Evolutionary conservation across 1,140 invertebrate genomes (phyloP).

Genomic region (roundworm (Caenorhabditis elegans)): DNA sequence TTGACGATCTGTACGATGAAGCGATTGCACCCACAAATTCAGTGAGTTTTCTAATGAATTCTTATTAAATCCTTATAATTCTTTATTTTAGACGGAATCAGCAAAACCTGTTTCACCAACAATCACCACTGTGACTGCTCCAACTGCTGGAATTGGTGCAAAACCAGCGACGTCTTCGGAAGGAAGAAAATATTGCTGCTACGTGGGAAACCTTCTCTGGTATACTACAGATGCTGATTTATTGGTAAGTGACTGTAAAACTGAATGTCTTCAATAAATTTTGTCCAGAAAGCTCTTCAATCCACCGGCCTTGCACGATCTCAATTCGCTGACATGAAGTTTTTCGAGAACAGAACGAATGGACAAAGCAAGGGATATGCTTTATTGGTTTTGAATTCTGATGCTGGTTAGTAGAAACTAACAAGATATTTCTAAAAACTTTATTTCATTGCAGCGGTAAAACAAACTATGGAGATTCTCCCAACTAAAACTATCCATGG

Average conservation of each 20-base stretch:
- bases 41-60: not conserved
- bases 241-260: conserved; percentile 33
- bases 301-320: not conserved
- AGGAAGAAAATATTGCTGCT: conserved; percentile 61
- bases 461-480: conserved; percentile 85
- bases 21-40: conserved; percentile 57
- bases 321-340: conserved; percentile 87
- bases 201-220: conserved; percentile 65
- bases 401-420: conserved; percentile 71
- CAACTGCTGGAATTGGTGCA: not conserved
- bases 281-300: not conserved
- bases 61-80: not conserved
- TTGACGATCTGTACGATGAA: conserved; percentile 61
- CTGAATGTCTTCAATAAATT: not conserved
- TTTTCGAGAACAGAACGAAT: conserved; percentile 98
- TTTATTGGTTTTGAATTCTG: conserved; percentile 85
- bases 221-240: conserved; percentile 65
- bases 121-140: not conserved
- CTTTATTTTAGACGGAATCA: not conserved
- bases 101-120: not conserved
- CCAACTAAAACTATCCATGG: conserved; percentile 86
- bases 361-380: conserved; percentile 97
- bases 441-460: conserved; percentile 70
- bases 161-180: not conserved
- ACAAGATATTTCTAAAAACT: not conserved